Percentiles rank a stretch among this genome's conserved stretches.
Evolutionary conservation across 2,888 invertebrate species (phyloP).

Genomic region (Mamestra brassicae): DNA sequence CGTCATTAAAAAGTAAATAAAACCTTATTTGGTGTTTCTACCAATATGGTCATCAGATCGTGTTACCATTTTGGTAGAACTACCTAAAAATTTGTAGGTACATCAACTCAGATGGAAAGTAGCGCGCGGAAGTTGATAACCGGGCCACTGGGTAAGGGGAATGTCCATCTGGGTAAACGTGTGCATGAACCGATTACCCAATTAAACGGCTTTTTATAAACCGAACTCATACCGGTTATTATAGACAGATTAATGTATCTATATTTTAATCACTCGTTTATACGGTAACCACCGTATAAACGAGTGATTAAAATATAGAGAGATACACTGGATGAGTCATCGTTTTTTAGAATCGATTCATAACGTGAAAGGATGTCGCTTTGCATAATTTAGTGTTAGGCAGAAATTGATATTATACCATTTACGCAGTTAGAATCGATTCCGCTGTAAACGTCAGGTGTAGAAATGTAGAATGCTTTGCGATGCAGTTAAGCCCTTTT

Average conservation of each 20-base stretch:
- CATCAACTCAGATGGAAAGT: constrained; percentile 63
- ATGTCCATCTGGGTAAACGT: constrained; percentile 63
- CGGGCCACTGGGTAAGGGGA: constrained; percentile 67
- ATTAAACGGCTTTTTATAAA: constrained; percentile 40
- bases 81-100: constrained; percentile 6
- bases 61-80: constrained; percentile 10
- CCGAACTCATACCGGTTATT: constrained; percentile 26
- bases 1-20: constrained; percentile 11
- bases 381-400: constrained; percentile 5
- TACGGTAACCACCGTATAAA: too few relatives aligned
- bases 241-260: constrained; percentile 18
- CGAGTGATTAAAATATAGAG: too few relatives aligned
- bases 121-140: constrained; percentile 66
- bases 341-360: constrained; percentile 18
- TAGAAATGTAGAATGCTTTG: not conserved
- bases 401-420: constrained; percentile 7
- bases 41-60: not conserved
- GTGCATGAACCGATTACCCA: constrained; percentile 44
- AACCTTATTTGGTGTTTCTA: not conserved
- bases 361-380: constrained; percentile 35
- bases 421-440: constrained; percentile 2
- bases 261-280: constrained; percentile 17
- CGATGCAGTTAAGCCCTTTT: not conserved
- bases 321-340: constrained; percentile 33
- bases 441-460: not conserved